Percentiles rank a stretch among this genome's conserved stretches.
Conservation (phyloP, 2,888 invertebrate genomes). For the Cephus sareptanus region DNA sequence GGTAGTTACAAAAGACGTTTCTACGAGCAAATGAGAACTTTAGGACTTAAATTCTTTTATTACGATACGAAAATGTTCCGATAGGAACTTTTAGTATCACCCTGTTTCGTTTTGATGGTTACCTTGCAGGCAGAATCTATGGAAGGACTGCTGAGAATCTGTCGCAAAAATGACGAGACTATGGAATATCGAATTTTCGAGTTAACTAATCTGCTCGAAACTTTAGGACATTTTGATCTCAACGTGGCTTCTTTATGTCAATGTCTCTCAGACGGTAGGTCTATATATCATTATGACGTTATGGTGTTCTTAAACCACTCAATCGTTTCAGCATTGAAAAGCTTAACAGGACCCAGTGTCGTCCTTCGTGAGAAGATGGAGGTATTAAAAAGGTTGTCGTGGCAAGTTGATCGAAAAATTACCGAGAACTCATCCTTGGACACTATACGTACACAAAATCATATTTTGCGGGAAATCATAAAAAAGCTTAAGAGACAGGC, state of each 20-base stretch:
- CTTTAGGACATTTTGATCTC: slow-evolving; percentile 41
- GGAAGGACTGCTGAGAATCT: slow-evolving; percentile 22
- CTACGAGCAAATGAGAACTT: too few relatives aligned
- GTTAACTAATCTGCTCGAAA: slow-evolving; percentile 45
- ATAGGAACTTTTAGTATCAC: too few relatives aligned
- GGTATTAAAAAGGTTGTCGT: slow-evolving; percentile 41
- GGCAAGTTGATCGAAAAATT: slow-evolving; percentile 29
- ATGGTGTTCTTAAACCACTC: neutral
- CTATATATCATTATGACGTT: too few relatives aligned
- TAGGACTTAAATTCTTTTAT: too few relatives aligned
- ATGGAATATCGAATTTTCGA: slow-evolving; percentile 32
- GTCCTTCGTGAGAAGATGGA: slow-evolving; percentile 38
- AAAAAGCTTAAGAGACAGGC: slow-evolving; percentile 45
- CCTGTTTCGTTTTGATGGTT: too few relatives aligned
- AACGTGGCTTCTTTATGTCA: slow-evolving; percentile 26
- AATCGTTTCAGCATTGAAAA: slow-evolving; percentile 39
- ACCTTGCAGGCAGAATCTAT: slow-evolving; percentile 26
- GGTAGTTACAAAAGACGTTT: too few relatives aligned
- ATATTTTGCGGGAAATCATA: slow-evolving; percentile 40
- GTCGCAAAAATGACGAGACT: slow-evolving; percentile 12
- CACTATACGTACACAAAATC: slow-evolving; percentile 43
- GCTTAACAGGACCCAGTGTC: slow-evolving; percentile 33
- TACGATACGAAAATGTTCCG: too few relatives aligned
- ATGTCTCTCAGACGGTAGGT: too few relatives aligned
- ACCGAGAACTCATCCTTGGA: slow-evolving; percentile 27